Evolutionary conservation across 1,140 invertebrate species (phyloP).

Genomic region (Ips nitidus): DNA sequence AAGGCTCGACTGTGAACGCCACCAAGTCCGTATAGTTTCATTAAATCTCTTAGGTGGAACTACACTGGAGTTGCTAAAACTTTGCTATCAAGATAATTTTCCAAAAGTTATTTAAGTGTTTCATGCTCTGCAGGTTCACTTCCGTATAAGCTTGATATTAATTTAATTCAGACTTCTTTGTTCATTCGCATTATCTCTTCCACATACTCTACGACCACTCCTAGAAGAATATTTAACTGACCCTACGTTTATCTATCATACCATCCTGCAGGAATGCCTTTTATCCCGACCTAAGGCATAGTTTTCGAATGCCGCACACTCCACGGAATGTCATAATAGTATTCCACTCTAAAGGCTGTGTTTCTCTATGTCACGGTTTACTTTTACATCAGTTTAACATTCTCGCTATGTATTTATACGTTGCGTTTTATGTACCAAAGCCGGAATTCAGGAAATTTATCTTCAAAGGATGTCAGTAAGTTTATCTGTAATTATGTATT

Average conservation of each 20-base stretch:
- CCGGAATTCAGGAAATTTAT: conserved; percentile 24
- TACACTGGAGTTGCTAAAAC: conserved; percentile 39
- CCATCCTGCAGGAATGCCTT: conserved; percentile 51
- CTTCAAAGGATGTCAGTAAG: not conserved
- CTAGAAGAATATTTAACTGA: too few species aligned
- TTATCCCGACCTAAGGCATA: conserved; percentile 52
- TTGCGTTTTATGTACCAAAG: conserved; percentile 18
- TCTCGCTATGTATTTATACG: conserved; percentile 22
- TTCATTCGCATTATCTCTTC: conserved; percentile 15
- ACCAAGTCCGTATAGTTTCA: conserved; percentile 41
- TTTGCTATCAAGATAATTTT: conserved; percentile 43
- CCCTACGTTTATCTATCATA: conserved; percentile 47
- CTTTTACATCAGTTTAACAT: conserved; percentile 33
- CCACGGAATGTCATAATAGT: conserved; percentile 51
- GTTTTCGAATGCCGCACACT: conserved; percentile 49
- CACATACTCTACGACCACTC: too few species aligned
- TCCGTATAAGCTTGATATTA: conserved; percentile 38
- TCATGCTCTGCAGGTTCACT: conserved; percentile 35
- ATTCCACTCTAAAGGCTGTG: conserved; percentile 39
- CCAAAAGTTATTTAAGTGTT: conserved; percentile 41
- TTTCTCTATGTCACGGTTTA: conserved; percentile 18
- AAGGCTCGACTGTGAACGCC: conserved; percentile 36
- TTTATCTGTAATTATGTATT: too few species aligned
- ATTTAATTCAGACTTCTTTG: conserved; percentile 18
- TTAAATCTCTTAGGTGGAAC: conserved; percentile 43